Conservation (phyloP, 1,140 invertebrate species). For the Aethina tumida region DNA sequence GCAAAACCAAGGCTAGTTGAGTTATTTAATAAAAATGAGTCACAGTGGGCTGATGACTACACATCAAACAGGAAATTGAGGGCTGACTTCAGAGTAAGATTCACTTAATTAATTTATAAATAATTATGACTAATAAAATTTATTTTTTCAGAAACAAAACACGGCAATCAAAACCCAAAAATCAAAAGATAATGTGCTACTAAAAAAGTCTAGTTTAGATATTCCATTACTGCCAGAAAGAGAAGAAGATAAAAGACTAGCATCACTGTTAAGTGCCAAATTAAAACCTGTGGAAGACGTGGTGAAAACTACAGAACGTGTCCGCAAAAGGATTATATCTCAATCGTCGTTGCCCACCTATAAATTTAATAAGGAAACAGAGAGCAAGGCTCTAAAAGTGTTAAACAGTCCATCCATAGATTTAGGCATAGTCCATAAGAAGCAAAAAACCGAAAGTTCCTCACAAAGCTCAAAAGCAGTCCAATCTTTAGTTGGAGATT, state of each 20-base stretch:
- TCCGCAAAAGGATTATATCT: slow-evolving; percentile 39
- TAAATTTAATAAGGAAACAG: slow-evolving; percentile 39
- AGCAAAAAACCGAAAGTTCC: slow-evolving; percentile 7
- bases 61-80: slow-evolving; percentile 74
- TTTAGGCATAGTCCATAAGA: slow-evolving; percentile 18
- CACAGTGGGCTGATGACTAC: slow-evolving; percentile 83
- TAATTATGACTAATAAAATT: slow-evolving; percentile 9
- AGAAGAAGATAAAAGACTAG: slow-evolving; percentile 69
- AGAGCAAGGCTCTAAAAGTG: slow-evolving; percentile 28
- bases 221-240: slow-evolving; percentile 69
- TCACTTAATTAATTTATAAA: slow-evolving; percentile 9
- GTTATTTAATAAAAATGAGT: slow-evolving; percentile 68
- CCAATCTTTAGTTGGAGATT: slow-evolving; percentile 18
- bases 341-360: slow-evolving; percentile 43
- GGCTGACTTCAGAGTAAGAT: slow-evolving; percentile 68
- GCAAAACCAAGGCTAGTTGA: slow-evolving; percentile 60
- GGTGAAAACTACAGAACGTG: slow-evolving; percentile 40
- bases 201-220: slow-evolving; percentile 67
- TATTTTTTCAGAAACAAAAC: slow-evolving; percentile 53
- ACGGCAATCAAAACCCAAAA: slow-evolving; percentile 61
- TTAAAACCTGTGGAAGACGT: slow-evolving; percentile 46
- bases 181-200: slow-evolving; percentile 57
- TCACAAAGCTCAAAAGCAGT: slow-evolving; percentile 4
- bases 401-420: slow-evolving; percentile 20
- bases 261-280: slow-evolving; percentile 59